phyloP scores from a whole-genome alignment of 2,113 vertebrate species.

The Gallinago media region DNA sequence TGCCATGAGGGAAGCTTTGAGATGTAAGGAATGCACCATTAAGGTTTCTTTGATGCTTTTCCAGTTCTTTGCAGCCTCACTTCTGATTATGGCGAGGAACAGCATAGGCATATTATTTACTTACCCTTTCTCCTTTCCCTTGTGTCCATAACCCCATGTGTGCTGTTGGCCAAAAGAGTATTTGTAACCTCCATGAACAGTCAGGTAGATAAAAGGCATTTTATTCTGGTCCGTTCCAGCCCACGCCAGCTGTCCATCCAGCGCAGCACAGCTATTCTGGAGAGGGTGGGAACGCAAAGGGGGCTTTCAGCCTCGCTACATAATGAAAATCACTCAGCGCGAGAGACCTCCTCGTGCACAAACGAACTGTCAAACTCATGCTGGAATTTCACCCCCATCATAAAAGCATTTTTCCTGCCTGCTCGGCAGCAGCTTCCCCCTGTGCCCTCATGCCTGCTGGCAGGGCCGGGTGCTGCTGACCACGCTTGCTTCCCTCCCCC shows the following conservation, averaged over 20 bases:
- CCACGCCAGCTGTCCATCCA: not conserved
- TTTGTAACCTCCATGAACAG: not conserved
- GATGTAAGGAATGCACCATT: fast-evolving
- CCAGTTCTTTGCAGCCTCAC: not conserved
- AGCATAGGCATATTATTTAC: not conserved
- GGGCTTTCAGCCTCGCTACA: not conserved
- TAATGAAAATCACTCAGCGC: not conserved
- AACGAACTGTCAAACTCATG: not conserved
- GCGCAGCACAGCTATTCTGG: not conserved
- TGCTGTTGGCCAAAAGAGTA: not conserved
- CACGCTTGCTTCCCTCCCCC: not conserved
- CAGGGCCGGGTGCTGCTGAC: fast-evolving
- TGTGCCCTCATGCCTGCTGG: fast-evolving
- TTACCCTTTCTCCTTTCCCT: not conserved
- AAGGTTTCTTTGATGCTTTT: not conserved
- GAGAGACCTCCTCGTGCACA: not conserved
- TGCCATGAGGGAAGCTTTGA: not conserved
- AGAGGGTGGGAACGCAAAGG: not conserved
- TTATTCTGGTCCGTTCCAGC: not conserved
- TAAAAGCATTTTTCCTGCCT: not conserved
- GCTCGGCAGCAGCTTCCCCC: not conserved
- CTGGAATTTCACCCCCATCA: not conserved
- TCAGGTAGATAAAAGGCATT: not conserved
- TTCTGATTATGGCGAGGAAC: not conserved
- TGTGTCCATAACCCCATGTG: not conserved